Conservation (phyloP, 2,797 vertebrate species). For the Crenuchus spilurus region DNA sequence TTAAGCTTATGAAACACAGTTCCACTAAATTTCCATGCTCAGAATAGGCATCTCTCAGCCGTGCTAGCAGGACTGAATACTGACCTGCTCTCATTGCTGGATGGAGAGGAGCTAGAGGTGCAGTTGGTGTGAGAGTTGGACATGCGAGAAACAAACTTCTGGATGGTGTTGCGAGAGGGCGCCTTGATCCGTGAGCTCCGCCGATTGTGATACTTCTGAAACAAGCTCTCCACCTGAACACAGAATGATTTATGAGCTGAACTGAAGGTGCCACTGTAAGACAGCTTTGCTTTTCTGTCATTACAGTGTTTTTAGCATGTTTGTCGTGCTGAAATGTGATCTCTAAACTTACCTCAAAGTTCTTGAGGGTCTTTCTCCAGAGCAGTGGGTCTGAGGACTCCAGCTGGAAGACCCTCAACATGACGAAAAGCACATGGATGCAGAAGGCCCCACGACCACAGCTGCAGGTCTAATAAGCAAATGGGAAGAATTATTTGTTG, state of each 20-base stretch:
- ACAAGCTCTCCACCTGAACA: constrained; percentile 88
- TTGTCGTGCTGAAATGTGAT: background rate
- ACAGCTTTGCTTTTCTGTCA: background rate
- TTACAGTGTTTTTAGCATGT: background rate
- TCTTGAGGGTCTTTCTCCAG: constrained; percentile 90
- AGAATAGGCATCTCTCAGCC: background rate
- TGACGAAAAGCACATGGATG: constrained; percentile 90
- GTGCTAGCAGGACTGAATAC: background rate
- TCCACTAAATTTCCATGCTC: background rate
- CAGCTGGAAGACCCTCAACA: constrained; percentile 88
- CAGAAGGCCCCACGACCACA: constrained; percentile 88
- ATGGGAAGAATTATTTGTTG: background rate
- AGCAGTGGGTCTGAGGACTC: constrained; percentile 86
- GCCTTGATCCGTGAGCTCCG: constrained; percentile 92
- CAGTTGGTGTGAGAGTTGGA: constrained; percentile 87
- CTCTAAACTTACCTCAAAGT: constrained; percentile 83
- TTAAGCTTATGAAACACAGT: background rate
- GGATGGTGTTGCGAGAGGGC: constrained; percentile 90
- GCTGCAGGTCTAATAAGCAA: constrained; percentile 82
- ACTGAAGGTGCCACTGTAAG: background rate
- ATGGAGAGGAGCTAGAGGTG: constrained; percentile 84
- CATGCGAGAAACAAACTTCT: constrained; percentile 93
- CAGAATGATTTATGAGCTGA: background rate
- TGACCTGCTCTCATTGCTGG: constrained; percentile 90
- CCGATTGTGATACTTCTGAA: constrained; percentile 92